Percentiles rank a stretch among this genome's conserved stretches.
Conservation (phyloP, 2,113 vertebrate genomes). For the Megaleporinus macrocephalus region DNA sequence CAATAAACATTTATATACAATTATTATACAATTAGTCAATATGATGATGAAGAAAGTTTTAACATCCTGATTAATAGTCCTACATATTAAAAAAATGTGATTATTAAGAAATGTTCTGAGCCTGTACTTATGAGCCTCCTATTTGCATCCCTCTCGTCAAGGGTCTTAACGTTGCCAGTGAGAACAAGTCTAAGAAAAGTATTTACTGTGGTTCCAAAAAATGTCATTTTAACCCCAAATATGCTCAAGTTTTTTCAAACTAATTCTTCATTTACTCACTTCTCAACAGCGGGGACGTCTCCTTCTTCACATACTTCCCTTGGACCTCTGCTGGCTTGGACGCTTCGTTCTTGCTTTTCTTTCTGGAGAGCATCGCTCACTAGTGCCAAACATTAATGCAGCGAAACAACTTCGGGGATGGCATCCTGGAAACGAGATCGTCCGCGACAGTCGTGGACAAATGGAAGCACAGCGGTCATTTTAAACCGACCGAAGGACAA, state of each 20-base stretch:
- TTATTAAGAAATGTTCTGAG: background rate
- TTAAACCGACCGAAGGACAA: background rate
- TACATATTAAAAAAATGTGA: too few species aligned
- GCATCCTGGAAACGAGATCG: constrained; percentile 36
- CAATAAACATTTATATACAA: too few species aligned
- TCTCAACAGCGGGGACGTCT: constrained; percentile 92
- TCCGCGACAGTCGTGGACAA: constrained; percentile 15
- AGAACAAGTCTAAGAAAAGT: background rate
- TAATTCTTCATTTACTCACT: constrained; percentile 81
- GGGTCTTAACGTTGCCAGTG: background rate
- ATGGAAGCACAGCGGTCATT: constrained; percentile 10
- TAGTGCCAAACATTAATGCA: constrained; percentile 61
- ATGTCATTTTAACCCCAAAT: background rate
- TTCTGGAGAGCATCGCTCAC: constrained; percentile 90
- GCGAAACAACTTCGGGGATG: constrained; percentile 54
- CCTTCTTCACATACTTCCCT: constrained; percentile 98
- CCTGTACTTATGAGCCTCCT: background rate
- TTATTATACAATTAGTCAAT: too few species aligned
- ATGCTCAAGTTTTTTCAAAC: background rate
- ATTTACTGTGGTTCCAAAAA: background rate
- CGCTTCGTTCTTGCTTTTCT: constrained; percentile 95
- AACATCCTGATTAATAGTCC: too few species aligned
- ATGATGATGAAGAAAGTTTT: too few species aligned
- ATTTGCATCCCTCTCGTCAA: background rate
- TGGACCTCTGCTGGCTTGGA: constrained; percentile 95